Base-by-base conservation (phyloP, 2,113 vertebrate genomes). In the Cyphomyrus plagiostoma region DNA sequence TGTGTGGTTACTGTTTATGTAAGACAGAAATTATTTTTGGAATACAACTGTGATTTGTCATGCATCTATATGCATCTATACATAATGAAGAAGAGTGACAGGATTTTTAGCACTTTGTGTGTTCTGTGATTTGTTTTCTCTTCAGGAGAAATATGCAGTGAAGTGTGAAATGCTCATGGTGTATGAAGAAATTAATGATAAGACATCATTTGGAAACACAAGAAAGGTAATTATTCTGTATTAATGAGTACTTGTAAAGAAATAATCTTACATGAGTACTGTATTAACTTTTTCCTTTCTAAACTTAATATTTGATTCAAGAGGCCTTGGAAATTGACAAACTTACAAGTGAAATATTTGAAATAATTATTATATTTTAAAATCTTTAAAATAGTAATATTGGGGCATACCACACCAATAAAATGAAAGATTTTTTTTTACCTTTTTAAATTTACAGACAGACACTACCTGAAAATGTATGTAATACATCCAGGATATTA, bases 151-250 rank as follows among this genome's bases (percentile, higher is more conserved):
- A 84, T 86, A 35, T 58, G 46, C 15, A 46, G 52, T 4, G 21
- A 45, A 42, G 35, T 46, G 88, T 39, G 90, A 91, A 85, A 89
- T 88, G 21, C 86, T 91, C 66, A 15, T 74, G 5, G 13, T 91
- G 58, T 91, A 91, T 87, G 90, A 62, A 39, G 80, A 89, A 70
- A n/a, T 86, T 17, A 88, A 91, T 9, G 19, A 89, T 35, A 35
- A 48, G 10, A 88, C 90, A 7, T 86, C 88, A 58, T 26, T 87
- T 26, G 56, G 88, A 58, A 89, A 87, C 11, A 89, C 86, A 45
- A 13, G 30, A 89, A 15, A 89, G 91, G 91, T 92, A 90, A 53
- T 58, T 48, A 0, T 53, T 53, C 19, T 35, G 3, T 26, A 30
- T 82, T n/a, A 7, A 2, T 85, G 17, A 82, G 15, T n/a, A 48